These are phyloP conservation scores for Zoanthus gigantus DNA, from an alignment of 92 coral and sea anemone species.

Conservation along the genomic window DNA sequence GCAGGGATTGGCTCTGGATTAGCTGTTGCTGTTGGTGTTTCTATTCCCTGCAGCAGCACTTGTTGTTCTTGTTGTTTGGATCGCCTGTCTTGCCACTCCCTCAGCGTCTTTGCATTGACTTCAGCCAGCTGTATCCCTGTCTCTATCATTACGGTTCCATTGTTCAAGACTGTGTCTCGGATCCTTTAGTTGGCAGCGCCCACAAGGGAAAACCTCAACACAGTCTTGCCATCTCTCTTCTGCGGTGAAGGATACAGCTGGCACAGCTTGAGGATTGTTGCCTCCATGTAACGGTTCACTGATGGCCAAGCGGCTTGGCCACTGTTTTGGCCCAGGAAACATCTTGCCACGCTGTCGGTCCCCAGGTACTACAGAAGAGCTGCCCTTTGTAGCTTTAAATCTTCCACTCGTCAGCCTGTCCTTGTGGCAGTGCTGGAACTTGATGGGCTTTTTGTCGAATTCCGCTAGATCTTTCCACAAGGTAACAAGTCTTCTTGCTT, in stretches of 20 bases:
- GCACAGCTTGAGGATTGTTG: constrained; percentile 13
- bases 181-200: background rate
- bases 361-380: no score
- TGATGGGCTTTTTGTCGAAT: no score
- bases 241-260: constrained; percentile 9
- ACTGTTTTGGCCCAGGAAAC: no score
- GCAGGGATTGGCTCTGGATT: constrained; percentile 30
- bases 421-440: no score
- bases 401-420: no score
- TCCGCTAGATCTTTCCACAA: no score
- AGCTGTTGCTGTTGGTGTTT: background rate
- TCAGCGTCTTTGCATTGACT: background rate
- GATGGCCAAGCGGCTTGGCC: no score
- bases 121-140: constrained; percentile 40
- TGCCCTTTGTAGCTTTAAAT: no score
- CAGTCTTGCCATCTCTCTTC: constrained; percentile 6
- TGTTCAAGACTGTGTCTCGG: background rate
- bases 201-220: constrained; percentile 24
- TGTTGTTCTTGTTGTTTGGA: constrained; percentile 20
- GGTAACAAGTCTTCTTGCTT: no score
- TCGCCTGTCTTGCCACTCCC: constrained; percentile 30
- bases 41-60: constrained; percentile 28
- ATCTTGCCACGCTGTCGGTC: no score
- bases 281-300: no score
- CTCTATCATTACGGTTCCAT: constrained; percentile 14